Base-by-base conservation (phyloP, 2,797 vertebrate genomes). In the Poeciliopsis gracilis region DNA sequence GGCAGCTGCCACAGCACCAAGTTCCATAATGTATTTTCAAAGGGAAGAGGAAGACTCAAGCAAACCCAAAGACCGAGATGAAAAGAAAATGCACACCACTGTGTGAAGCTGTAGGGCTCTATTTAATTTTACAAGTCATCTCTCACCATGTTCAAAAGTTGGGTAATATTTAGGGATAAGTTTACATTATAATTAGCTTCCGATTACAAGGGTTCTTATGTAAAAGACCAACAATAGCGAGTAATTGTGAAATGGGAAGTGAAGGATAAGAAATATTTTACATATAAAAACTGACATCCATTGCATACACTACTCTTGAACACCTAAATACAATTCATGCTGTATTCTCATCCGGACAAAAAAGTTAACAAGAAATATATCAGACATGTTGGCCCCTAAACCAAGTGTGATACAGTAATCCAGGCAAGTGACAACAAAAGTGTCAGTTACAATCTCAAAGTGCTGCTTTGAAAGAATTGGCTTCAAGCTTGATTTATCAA, bases 11-110 rank as follows among this genome's bases (percentile, higher is more conserved):
- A 73, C 71, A 71, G 82, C 84, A 83, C 61, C 43, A 1, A 47
- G 53, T 75, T 74, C 59, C 16, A 0, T 81, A 78, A 84, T 84
- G 85, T 67, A 23, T 89, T 90, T 90, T 90, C 87, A 91, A 89
- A 90, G 82, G 15, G 0, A 74, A 75, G 76, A 78, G 72, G 75
- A 76, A 47, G 66, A 82, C 78, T 82, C 74, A 6, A 70, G 84
- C 73, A 36, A 77, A 85, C 69, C 73, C 8, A 49, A 16, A 77
- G 82, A 82, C 59, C 61, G 79, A 87, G 83, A 83, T 86, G 71
- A 87, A 87, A 87, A 73, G 79, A 81, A 36, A 85, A 84, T 43
- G 38, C 49, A 59, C 0, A 20, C 75, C 20, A 72, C 72, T 79
- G 33, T 79, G 30, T 57, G 11, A n/a, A 69, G 73, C 59, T 84